Conservation (phyloP, 2,888 invertebrate species). For the Noctua fimbriata region DNA sequence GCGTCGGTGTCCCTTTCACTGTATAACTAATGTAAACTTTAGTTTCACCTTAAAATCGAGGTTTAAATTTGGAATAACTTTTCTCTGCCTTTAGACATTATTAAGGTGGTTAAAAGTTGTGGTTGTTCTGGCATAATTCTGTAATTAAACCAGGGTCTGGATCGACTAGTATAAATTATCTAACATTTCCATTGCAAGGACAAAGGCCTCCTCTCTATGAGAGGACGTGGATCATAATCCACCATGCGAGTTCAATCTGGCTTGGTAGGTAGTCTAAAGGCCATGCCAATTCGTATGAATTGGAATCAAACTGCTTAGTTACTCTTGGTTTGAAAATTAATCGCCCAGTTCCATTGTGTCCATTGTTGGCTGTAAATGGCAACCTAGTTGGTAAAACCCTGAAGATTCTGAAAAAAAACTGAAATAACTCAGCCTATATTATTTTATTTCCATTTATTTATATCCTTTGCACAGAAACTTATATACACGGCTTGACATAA, state of each 20-base stretch:
- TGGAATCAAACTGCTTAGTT: background rate
- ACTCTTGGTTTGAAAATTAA: background rate
- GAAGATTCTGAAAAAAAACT: background rate
- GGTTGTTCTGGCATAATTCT: background rate
- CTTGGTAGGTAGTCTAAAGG: background rate
- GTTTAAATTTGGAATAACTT: background rate
- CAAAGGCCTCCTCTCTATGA: background rate
- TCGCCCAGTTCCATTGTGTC: background rate
- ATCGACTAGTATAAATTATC: background rate
- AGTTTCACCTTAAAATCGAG: background rate
- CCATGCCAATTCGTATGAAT: background rate
- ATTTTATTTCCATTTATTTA: background rate
- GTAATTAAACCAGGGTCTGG: background rate
- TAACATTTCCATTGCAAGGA: background rate
- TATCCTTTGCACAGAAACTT: background rate
- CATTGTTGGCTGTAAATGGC: too few relatives aligned
- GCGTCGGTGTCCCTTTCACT: too few relatives aligned
- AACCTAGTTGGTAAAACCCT: too few relatives aligned
- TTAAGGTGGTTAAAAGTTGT: background rate
- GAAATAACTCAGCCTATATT: background rate
- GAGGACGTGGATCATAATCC: background rate
- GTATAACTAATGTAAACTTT: background rate
- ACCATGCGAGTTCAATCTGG: background rate
- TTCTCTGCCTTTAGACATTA: background rate
- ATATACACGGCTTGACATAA: background rate